Base-by-base conservation (phyloP, 2,797 vertebrate species). In the Eulemur coronatus region DNA sequence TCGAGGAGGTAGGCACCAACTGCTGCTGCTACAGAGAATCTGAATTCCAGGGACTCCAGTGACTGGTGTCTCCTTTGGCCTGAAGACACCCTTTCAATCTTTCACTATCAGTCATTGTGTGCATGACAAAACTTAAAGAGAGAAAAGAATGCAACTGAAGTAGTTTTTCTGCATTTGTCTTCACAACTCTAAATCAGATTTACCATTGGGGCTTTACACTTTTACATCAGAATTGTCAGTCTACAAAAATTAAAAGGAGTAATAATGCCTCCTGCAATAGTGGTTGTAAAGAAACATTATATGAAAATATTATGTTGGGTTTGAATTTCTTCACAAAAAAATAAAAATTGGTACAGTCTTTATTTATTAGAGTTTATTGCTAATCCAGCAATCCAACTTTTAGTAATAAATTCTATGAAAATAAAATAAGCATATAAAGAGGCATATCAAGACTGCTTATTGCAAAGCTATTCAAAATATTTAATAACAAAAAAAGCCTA, bases 281-380 rank as follows among this genome's bases (percentile, higher is more conserved):
- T 20, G 3, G 48, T 35, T 95, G 7, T 79, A 90, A 91, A 90
- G 50, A 72, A 87, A 70, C 50, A 3, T 43, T 86, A 9, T 52
- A 50, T 81, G 52, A 80, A 90, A 67, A 67, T 22, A 73, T 50
- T 90, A 65, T 61, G 8, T 26, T 95, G 46, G n/a, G 2, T 72
- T 93, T 94, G 28, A 80, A 75, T 73, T 94, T 93, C 78, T 73
- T 50, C 69, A 75, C n/a, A 4, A 84, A 94, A 94, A 91, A 84
- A 41, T 72, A 46, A 63, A 91, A 67, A 80, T 38, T 22, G 52
- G 38, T 41, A 59, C n/a, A 30, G 28, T 67, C 48, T 67, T 67
- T 59, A 26, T 72, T 48, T 89, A 82, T 76, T 67, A 33, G 50
- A 59, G 79, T 72, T 96, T 76, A 85, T 72, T 89, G 46, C 24